These are phyloP conservation scores for Colossoma macropomum DNA, from an alignment of 2,113 vertebrate species.

Conservation along the genomic window DNA sequence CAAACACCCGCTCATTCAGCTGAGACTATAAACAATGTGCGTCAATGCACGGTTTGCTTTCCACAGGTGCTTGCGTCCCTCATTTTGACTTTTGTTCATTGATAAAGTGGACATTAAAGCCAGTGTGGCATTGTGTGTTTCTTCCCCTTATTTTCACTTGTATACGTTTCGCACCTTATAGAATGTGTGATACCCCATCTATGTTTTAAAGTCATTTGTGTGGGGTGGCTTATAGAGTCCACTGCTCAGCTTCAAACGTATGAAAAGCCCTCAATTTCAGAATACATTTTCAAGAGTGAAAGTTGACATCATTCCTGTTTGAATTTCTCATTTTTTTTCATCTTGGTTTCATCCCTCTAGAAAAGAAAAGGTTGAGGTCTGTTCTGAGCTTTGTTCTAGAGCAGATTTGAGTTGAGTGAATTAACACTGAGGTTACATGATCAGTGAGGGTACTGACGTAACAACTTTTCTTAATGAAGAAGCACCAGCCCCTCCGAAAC, in stretches of 20 bases:
- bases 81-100: slow-evolving; percentile 14
- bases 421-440: slow-evolving; percentile 33
- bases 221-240: not conserved
- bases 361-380: not conserved
- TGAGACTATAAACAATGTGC: slow-evolving; percentile 31
- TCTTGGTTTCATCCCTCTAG: not conserved
- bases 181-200: too few relatives aligned
- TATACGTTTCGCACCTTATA: not conserved
- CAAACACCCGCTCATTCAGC: slow-evolving; percentile 42
- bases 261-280: not conserved
- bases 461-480: slow-evolving; percentile 42
- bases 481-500: slow-evolving; percentile 17
- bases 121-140: not conserved
- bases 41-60: not conserved
- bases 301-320: not conserved
- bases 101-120: not conserved
- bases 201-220: not conserved
- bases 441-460: slow-evolving; percentile 32
- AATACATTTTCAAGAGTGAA: not conserved
- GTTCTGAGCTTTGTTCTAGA: slow-evolving; percentile 10
- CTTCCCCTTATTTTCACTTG: not conserved
- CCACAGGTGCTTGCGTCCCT: not conserved
- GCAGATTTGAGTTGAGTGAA: slow-evolving; percentile 25
- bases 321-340: not conserved
- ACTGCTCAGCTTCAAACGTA: not conserved